Conservation (phyloP, 2,888 invertebrate species). For the Clanis bilineata region DNA sequence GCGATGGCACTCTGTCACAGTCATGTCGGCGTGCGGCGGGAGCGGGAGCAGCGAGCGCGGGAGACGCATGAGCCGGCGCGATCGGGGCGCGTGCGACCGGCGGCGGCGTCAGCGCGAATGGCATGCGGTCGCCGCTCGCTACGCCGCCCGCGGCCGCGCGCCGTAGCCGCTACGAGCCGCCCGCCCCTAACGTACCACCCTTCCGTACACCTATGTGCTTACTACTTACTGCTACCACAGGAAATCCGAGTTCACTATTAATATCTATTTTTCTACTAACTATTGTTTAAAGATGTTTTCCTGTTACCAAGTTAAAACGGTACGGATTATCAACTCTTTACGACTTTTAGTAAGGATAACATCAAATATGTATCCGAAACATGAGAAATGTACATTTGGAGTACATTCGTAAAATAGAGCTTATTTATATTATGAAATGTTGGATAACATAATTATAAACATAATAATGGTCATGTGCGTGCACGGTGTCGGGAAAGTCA, state of each 20-base stretch:
- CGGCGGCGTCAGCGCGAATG: constrained; percentile 79
- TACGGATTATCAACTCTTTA: not conserved
- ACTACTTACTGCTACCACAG: not conserved
- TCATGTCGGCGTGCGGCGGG: constrained; percentile 54
- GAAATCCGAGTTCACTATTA: not conserved
- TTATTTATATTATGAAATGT: too few relatives aligned
- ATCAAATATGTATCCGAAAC: too few relatives aligned
- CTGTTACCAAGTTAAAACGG: not conserved
- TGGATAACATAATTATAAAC: not conserved
- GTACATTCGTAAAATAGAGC: too few relatives aligned
- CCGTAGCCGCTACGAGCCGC: constrained; percentile 57
- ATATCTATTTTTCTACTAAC: not conserved
- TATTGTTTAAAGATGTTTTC: not conserved
- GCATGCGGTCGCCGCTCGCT: constrained; percentile 63
- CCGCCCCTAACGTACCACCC: constrained; percentile 53
- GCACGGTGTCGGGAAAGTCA: not conserved
- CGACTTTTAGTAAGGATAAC: not conserved
- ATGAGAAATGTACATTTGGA: too few relatives aligned
- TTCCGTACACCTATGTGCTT: constrained; percentile 27
- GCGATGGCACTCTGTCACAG: constrained; percentile 72
- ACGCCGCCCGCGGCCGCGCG: constrained; percentile 61
- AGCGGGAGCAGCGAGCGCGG: constrained; percentile 31
- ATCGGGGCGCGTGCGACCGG: constrained; percentile 72
- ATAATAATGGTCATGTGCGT: not conserved
- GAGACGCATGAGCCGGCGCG: constrained; percentile 72